A percentile compares a stretch with the other conserved stretches of the same genome.
These are phyloP conservation scores for Brachionichthys hirsutus DNA, from an alignment of 2,113 vertebrate genomes.

Conservation along the genomic window DNA sequence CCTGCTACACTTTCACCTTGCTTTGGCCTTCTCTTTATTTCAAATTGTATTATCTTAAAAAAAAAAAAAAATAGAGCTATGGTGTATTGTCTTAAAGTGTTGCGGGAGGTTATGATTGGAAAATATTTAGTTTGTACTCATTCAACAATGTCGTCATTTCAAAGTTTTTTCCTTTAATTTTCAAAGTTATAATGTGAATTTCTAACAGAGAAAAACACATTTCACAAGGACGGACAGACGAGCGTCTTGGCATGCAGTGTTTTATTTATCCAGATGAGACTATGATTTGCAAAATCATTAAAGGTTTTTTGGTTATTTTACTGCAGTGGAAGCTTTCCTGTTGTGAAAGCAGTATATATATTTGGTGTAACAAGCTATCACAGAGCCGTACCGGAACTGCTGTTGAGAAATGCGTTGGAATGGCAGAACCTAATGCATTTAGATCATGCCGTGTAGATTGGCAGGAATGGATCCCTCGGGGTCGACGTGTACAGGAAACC, in stretches of 20 bases:
- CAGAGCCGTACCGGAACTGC: neutral
- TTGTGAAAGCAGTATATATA: neutral
- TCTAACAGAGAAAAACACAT: slow-evolving; percentile 80
- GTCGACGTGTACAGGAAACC: too few species aligned
- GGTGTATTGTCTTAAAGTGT: slow-evolving; percentile 49
- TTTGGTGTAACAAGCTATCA: neutral
- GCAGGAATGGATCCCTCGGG: too few species aligned
- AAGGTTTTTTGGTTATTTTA: slow-evolving; percentile 86
- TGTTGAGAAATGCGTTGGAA: neutral
- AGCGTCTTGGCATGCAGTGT: slow-evolving; percentile 88
- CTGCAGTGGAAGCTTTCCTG: slow-evolving; percentile 21
- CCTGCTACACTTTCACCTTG: slow-evolving; percentile 38
- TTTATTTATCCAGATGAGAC: slow-evolving; percentile 85
- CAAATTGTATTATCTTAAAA: slow-evolving; percentile 51
- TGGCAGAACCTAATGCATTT: neutral
- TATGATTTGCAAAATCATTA: slow-evolving; percentile 91
- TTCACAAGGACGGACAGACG: slow-evolving; percentile 73
- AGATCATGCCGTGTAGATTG: too few species aligned
- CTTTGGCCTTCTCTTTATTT: slow-evolving; percentile 44
- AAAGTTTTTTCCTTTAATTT: slow-evolving; percentile 57
- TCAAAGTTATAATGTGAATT: slow-evolving; percentile 80
- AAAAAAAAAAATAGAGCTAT: too few species aligned
- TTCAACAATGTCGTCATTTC: slow-evolving; percentile 35
- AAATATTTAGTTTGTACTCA: slow-evolving; percentile 36
- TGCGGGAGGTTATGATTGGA: slow-evolving; percentile 38